Evolutionary conservation across 2,888 invertebrate genomes (phyloP).

Genomic region (Agapostemon virescens): DNA sequence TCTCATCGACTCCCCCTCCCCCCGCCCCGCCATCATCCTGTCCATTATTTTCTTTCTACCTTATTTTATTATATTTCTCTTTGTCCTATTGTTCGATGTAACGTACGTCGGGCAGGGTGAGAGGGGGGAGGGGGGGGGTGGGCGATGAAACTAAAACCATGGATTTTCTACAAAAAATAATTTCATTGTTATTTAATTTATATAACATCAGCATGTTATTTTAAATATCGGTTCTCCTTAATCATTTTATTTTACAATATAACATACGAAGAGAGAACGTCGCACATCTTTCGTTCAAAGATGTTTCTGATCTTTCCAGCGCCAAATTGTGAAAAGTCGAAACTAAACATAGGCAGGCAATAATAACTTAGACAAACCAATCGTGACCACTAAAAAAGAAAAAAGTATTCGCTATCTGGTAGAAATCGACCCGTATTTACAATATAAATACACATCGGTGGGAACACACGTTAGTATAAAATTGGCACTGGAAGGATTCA

Average conservation of each 20-base stretch:
- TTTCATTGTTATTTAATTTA: conserved; percentile 52
- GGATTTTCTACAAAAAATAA: conserved; percentile 54
- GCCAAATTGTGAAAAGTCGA: conserved; percentile 9
- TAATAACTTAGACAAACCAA: conserved; percentile 22
- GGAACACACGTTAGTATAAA: conserved; percentile 22
- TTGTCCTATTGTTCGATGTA: neutral
- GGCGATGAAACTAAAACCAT: too few species aligned
- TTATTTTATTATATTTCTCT: neutral
- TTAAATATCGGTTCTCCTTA: conserved; percentile 49
- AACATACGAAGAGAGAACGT: conserved; percentile 29
- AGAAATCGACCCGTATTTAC: conserved; percentile 28
- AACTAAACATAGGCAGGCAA: neutral
- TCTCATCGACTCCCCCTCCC: neutral
- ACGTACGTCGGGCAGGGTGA: too few species aligned
- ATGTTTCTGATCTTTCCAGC: conserved; percentile 30
- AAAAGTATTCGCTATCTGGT: neutral
- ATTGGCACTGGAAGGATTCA: conserved; percentile 42
- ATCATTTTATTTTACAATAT: conserved; percentile 44
- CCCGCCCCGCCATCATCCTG: neutral
- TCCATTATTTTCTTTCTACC: neutral
- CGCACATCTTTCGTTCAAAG: neutral
- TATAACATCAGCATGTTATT: conserved; percentile 46
- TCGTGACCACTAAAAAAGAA: neutral
- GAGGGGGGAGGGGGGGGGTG: too few species aligned
- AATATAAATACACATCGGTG: conserved; percentile 25